Percentiles rank a stretch among this genome's conserved stretches.
Evolutionary conservation across 1,140 invertebrate species (phyloP).

Genomic region (Asbolus verrucosus): DNA sequence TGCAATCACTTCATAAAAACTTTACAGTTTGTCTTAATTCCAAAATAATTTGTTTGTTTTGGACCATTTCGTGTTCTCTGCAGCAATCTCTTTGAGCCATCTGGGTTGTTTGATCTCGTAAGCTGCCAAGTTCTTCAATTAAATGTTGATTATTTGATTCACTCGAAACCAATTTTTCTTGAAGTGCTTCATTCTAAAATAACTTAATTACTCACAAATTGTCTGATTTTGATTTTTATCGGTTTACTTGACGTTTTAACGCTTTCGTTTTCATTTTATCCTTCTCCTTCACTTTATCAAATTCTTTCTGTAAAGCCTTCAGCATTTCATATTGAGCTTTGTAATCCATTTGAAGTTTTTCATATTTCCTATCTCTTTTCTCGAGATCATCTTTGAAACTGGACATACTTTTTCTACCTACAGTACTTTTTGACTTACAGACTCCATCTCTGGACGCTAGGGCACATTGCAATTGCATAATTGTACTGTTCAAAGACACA

Average conservation of each 20-base stretch:
- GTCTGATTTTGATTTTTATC: neutral
- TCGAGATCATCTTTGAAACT: neutral
- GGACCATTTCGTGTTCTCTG: slow-evolving; percentile 1
- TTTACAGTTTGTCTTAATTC: slow-evolving; percentile 28
- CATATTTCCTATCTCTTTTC: neutral
- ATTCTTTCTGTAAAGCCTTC: slow-evolving; percentile 2
- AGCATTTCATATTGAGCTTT: neutral
- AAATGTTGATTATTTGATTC: slow-evolving; percentile 9
- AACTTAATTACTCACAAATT: neutral
- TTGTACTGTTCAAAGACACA: slow-evolving; percentile 48
- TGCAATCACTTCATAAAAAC: neutral
- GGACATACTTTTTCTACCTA: neutral
- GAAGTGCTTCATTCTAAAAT: slow-evolving; percentile 1
- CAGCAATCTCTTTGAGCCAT: neutral
- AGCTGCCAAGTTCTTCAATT: neutral
- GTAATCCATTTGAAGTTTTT: slow-evolving; percentile 7
- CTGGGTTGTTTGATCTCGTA: neutral
- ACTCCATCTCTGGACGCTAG: neutral
- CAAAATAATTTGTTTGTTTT: slow-evolving; percentile 9
- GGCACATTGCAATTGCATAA: slow-evolving; percentile 47
- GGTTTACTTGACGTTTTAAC: neutral
- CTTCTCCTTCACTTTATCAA: slow-evolving; percentile 12
- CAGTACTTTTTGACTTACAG: neutral
- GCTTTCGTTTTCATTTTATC: neutral
- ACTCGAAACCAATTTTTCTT: slow-evolving; percentile 3